Conservation (phyloP, 1,140 invertebrate species). For the Oncopeltus fasciatus region DNA sequence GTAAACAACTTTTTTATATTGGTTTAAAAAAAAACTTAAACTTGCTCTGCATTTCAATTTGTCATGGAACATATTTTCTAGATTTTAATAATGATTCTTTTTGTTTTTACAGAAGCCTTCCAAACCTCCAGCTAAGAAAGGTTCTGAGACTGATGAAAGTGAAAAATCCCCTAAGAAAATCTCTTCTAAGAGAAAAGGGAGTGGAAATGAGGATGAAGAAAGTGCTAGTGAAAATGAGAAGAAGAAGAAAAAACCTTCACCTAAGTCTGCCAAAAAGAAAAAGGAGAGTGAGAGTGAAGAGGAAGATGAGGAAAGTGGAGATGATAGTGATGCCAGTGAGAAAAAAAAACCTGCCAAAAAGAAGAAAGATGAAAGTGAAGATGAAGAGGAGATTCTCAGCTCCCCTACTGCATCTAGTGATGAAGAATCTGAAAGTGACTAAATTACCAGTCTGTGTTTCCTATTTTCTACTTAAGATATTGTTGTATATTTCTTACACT, state of each 20-base stretch:
- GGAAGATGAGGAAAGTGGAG: conserved; percentile 7
- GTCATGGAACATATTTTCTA: not conserved
- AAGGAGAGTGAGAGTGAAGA: conserved; percentile 24
- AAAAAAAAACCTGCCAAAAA: conserved; percentile 27
- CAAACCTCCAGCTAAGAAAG: not conserved
- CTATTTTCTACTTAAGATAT: too few species aligned
- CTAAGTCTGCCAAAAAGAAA: conserved; percentile 1
- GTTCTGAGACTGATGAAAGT: too few species aligned
- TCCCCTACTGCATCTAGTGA: conserved; percentile 33
- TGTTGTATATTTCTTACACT: too few species aligned
- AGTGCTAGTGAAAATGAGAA: not conserved
- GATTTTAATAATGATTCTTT: not conserved
- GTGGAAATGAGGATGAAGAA: not conserved
- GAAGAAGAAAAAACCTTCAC: conserved; percentile 1
- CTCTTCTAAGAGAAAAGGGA: not conserved
- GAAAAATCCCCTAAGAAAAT: not conserved
- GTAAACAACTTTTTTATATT: too few species aligned
- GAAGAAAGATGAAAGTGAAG: conserved; percentile 28
- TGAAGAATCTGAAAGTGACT: conserved; percentile 13
- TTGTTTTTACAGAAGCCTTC: not conserved
- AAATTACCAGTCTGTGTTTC: too few species aligned
- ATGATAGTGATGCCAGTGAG: conserved; percentile 25
- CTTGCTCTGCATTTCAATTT: not conserved
- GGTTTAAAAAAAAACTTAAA: not conserved
- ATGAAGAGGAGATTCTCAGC: conserved; percentile 31